These are phyloP conservation scores for Serinus canaria DNA, from an alignment of 2,113 vertebrate genomes.

Conservation along the genomic window DNA sequence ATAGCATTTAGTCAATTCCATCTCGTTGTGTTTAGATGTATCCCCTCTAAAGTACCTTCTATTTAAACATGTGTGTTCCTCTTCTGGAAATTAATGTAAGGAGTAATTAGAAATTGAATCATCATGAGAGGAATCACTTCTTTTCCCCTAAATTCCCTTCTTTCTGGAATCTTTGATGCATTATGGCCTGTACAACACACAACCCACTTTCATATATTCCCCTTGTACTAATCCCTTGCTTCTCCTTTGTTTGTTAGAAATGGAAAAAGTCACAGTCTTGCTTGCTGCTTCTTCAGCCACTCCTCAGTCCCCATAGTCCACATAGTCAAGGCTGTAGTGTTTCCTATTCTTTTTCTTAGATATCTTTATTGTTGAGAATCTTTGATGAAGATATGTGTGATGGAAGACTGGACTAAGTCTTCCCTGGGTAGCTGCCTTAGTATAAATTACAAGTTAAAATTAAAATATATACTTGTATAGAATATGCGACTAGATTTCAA, in stretches of 20 bases:
- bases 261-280: neutral
- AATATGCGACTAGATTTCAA: neutral
- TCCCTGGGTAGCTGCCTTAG: neutral
- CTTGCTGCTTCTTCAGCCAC: neutral
- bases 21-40: neutral
- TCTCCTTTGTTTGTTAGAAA: neutral
- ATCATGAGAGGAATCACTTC: neutral
- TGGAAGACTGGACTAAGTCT: neutral
- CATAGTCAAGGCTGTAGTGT: neutral
- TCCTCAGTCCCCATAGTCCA: neutral
- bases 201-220: neutral
- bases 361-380: neutral
- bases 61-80: neutral
- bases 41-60: neutral
- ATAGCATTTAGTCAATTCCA: neutral
- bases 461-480: neutral
- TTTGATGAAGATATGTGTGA: neutral
- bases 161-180: neutral
- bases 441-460: constrained; percentile 1
- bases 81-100: neutral
- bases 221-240: neutral
- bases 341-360: neutral
- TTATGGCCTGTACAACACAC: neutral
- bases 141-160: neutral
- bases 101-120: neutral